These are phyloP conservation scores for Drosophila elegans DNA, from an alignment of 1,140 invertebrate species.

Conservation along the genomic window DNA sequence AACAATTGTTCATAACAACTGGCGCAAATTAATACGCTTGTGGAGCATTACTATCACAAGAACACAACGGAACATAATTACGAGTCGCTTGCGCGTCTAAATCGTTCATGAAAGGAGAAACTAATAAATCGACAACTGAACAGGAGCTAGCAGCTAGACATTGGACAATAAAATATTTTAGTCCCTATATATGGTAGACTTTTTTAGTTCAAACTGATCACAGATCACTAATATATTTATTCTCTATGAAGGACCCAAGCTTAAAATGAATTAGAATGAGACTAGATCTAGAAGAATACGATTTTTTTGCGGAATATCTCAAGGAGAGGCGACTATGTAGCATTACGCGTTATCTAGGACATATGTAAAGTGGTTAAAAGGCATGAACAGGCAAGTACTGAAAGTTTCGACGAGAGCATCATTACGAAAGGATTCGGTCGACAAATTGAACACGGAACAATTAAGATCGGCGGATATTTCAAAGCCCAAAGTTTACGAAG, in stretches of 20 bases:
- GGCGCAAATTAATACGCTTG: too few species aligned
- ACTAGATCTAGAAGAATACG: too few species aligned
- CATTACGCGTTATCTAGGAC: background rate
- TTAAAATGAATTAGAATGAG: background rate
- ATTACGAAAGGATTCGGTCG: too few species aligned
- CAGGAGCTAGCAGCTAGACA: background rate
- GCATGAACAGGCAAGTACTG: background rate
- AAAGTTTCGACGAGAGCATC: background rate
- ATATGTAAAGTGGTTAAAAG: background rate
- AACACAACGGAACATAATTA: too few species aligned
- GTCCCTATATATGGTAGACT: too few species aligned
- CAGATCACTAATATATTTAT: too few species aligned
- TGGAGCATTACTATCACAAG: too few species aligned
- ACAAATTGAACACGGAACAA: background rate
- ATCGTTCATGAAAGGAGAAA: background rate
- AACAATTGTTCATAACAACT: too few species aligned
- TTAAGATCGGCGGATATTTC: background rate
- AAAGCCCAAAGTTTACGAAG: background rate
- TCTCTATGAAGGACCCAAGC: background rate
- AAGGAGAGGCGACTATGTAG: too few species aligned
- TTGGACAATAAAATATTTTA: background rate
- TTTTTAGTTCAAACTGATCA: too few species aligned
- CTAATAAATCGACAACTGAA: too few species aligned
- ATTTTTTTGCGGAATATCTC: too few species aligned
- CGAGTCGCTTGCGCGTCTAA: background rate